Conservation (phyloP, 2,797 vertebrate species). For the Diplodus puntazzo region DNA sequence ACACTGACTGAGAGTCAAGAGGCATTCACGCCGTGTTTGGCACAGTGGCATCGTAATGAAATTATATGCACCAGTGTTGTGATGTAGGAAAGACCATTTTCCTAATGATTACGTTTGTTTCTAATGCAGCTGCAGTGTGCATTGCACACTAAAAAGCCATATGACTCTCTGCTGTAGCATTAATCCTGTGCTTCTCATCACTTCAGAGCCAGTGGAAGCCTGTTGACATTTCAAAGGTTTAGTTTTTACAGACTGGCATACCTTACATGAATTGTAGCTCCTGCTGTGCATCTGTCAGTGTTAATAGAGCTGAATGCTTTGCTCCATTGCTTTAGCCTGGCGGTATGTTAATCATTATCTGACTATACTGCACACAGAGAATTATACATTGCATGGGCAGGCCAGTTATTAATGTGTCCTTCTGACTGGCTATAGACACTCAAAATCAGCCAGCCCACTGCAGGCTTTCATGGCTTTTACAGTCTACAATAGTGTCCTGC, state of each 20-base stretch:
- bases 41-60: constrained; percentile 62
- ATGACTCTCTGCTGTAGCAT: background rate
- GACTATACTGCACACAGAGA: constrained; percentile 21
- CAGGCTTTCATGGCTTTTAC: constrained; percentile 3
- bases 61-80: constrained; percentile 49
- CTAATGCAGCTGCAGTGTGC: constrained; percentile 10
- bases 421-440: constrained; percentile 15
- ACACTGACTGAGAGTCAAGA: constrained; percentile 54
- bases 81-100: constrained; percentile 17
- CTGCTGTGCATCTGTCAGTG: constrained; percentile 11
- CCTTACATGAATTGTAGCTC: constrained; percentile 18
- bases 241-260: constrained; percentile 18
- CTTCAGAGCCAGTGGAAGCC: constrained; percentile 7
- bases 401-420: constrained; percentile 31
- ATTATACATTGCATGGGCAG: constrained; percentile 27
- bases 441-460: constrained; percentile 6
- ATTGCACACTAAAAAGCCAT: constrained; percentile 4
- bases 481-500: background rate
- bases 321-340: constrained; percentile 22
- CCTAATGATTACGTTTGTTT: constrained; percentile 18
- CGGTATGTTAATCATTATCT: constrained; percentile 47
- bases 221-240: constrained; percentile 34
- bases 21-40: constrained; percentile 63
- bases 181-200: constrained; percentile 3
- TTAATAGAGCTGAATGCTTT: constrained; percentile 10